A percentile compares a stretch with the other conserved stretches of the same genome.
These are phyloP conservation scores for Druon quercuslanigerum DNA, from an alignment of 1,140 invertebrate genomes.

Conservation along the genomic window DNA sequence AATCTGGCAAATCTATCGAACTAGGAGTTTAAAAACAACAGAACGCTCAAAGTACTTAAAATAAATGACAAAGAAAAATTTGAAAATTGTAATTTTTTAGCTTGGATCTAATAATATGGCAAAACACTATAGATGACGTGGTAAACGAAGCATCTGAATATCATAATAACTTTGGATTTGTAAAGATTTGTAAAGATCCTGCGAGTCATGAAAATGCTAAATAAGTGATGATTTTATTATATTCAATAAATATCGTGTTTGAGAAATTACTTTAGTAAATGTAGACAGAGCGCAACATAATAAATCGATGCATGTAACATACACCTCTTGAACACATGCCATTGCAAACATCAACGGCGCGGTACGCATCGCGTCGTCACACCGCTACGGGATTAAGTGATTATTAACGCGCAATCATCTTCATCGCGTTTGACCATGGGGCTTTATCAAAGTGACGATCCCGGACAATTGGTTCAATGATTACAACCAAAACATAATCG, in stretches of 20 bases:
- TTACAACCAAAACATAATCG: conserved; percentile 75
- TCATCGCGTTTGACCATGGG: conserved; percentile 62
- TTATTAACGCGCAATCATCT: conserved; percentile 65
- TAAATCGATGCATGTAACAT: background rate
- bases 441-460: conserved; percentile 71
- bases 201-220: no score
- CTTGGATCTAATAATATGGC: no score
- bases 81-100: no score
- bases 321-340: background rate
- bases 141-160: conserved; percentile 62
- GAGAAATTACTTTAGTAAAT: no score
- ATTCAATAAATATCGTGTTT: no score
- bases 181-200: no score
- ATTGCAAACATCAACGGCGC: background rate
- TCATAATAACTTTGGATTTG: conserved; percentile 56
- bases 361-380: conserved; percentile 35
- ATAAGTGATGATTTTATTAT: no score
- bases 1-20: no score
- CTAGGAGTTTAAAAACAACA: no score
- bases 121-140: conserved; percentile 41
- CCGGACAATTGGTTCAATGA: conserved; percentile 71
- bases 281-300: no score
- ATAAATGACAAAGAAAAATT: no score
- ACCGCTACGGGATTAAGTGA: conserved; percentile 63
- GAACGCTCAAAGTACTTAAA: no score